Conservation (phyloP, 2,797 vertebrate genomes). For the Coreius guichenoti region DNA sequence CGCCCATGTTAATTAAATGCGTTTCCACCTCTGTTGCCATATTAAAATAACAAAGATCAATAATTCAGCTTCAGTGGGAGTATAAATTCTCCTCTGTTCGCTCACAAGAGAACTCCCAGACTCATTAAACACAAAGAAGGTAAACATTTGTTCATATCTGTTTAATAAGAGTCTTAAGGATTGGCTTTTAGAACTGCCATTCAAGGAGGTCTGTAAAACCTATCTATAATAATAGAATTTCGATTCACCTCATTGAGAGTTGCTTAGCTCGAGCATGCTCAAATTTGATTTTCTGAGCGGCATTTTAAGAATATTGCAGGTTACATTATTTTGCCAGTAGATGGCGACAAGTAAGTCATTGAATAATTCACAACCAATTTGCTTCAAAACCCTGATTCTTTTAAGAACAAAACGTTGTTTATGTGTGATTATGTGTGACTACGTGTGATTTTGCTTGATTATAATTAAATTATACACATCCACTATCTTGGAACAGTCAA, state of each 20-base stretch:
- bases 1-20: slow-evolving; percentile 52
- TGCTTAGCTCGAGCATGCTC: background rate
- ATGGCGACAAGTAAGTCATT: background rate
- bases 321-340: background rate
- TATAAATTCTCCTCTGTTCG: slow-evolving; percentile 11
- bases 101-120: background rate
- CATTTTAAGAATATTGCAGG: background rate
- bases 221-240: background rate
- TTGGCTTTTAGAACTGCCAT: background rate
- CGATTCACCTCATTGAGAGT: background rate
- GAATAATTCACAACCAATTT: background rate
- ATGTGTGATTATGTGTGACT: too few relatives aligned
- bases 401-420: too few relatives aligned
- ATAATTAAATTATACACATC: too few relatives aligned
- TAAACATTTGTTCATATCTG: slow-evolving; percentile 33
- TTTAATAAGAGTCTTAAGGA: slow-evolving; percentile 21
- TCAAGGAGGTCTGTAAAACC: background rate
- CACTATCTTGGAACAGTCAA: too few relatives aligned
- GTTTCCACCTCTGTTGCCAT: slow-evolving; percentile 37
- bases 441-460: too few relatives aligned
- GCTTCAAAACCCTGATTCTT: background rate
- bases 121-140: slow-evolving; percentile 18
- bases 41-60: slow-evolving; percentile 50
- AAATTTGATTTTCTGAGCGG: background rate
- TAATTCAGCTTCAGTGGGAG: slow-evolving; percentile 39